Evolutionary conservation across 2,113 vertebrate species (phyloP), one percentile per base, ranked within the genome.

Genomic region (Orthonyx spaldingii): DNA sequence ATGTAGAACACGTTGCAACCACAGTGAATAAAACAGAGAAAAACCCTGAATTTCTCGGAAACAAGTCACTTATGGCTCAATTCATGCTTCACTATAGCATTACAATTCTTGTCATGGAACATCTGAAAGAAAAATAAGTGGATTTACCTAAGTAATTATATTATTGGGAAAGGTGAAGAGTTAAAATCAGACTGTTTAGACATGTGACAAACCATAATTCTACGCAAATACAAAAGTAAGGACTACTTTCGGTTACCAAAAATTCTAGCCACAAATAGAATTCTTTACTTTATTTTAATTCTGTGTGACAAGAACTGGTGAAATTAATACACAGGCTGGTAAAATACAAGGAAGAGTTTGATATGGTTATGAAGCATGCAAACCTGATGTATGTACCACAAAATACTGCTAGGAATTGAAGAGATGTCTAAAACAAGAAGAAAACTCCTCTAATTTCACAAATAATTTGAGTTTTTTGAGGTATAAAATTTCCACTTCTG

Each of bases 1-100:
- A 87, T 57, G 78, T 90, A 89, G 75, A 97, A 95, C 75, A 74
- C 79, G 35, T 92, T 89, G 71, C 64, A 95, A 93, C 77, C 16
- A 10, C 87, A 91, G 85, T 87, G 59, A 91, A 83, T 11, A 68
- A 57, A 85, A 79, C 28, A 92, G 80, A 80, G 92, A 88, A 96
- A 89, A 71, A 1, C 19, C n/a, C 60, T 93, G 80, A 83, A 70
- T 16, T 86, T 10, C 59, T 85, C 37, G 49, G 60, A 95, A 90
- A 89, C 11, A 49, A 44, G 32, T 93, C 11, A 76, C 64, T 69
- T 65, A 33, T 55, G 70, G 60, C 28, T 75, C 47, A 88, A 35
- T 75, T 94, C 49, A 92, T 39, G 33, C 30, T 84, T 94, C 59
- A 85, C 50, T 64, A 8, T 30, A 87, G 28, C 90, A 86, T 79